phyloP scores from a whole-genome alignment of 2,888 invertebrate species.

The Mactromeris polynyma region DNA sequence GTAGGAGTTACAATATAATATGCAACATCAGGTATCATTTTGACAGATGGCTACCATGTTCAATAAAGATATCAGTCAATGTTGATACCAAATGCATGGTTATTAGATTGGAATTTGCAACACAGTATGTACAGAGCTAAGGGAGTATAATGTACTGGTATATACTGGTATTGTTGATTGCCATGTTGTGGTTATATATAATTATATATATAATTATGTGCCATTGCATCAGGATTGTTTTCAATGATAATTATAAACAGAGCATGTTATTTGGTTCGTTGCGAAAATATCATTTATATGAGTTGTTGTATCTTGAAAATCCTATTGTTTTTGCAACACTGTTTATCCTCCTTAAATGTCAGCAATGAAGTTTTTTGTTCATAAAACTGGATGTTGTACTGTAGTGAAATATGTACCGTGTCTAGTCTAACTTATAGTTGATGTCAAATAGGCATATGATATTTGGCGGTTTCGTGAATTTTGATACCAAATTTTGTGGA shows the following conservation, averaged over 20 bases:
- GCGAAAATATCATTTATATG: neutral
- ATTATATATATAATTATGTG: neutral
- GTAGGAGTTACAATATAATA: too few relatives aligned
- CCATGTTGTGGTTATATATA: neutral
- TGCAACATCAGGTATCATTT: neutral
- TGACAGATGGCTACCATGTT: neutral
- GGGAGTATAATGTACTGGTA: neutral
- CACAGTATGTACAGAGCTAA: neutral
- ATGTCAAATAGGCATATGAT: too few relatives aligned
- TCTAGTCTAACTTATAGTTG: too few relatives aligned
- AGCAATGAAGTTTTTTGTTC: neutral
- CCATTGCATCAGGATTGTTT: conserved; percentile 4
- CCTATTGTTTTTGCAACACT: neutral
- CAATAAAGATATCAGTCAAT: neutral
- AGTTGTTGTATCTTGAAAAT: neutral
- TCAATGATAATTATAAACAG: neutral
- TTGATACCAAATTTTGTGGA: too few relatives aligned
- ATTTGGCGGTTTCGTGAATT: too few relatives aligned
- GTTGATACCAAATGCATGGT: neutral
- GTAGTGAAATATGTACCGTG: too few relatives aligned
- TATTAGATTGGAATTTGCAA: neutral
- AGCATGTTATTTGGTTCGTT: neutral
- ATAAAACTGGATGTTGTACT: neutral
- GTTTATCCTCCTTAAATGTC: neutral
- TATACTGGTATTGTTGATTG: neutral